Base-by-base conservation (phyloP, 2,888 invertebrate species). In the Eudasyphora cyanicolor region DNA sequence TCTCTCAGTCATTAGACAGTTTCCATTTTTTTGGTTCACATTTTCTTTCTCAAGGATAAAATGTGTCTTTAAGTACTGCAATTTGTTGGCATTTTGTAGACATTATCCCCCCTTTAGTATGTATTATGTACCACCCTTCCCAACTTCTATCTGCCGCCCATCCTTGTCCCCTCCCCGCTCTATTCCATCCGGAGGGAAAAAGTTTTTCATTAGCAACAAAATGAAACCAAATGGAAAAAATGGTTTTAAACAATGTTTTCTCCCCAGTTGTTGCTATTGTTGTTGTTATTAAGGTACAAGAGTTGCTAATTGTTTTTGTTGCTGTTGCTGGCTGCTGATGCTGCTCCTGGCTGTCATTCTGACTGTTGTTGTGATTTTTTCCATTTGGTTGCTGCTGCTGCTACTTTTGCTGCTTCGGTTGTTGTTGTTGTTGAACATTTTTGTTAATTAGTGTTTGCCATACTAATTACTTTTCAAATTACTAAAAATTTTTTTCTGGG, bases 41-140 rank as follows among this genome's bases (percentile, higher is more conserved):
- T n/a, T 45, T 73, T 74, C 70, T 83, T 77, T 60, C 82, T 81
- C 79, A 75, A 82, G 84, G 54, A 73, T 84, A 67, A 86, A 87
- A 87, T 86, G 85, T 86, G 86, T 83, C 85, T 85, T 86, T 87
- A 87, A 86, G 80, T 86, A 69, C 71, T 75, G 80, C 85, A 86
- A 78, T 84, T 85, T 85, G 69, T 60, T 79, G 57, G 29, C 27
- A 81, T 71, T 76, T 67, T 64, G 32, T 42, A 19, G 76, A 21
- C 60, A 27, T 29, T 54, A 0, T 45, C 24, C 19, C 17, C 27
- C 19, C 49, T 35, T 69, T 29, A 64, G 29, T 74, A 62, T 29
- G 45, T n/a, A n/a, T 2, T n/a, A n/a, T 45, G n/a, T 38, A n/a
- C 45, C 45, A n/a, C 14, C 45, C n/a, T 4, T n/a, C 45, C 45